A percentile compares a stretch with the other conserved stretches of the same genome.
Conservation (phyloP, 2,888 invertebrate genomes). For the Hydrotaea cyrtoneurina region DNA sequence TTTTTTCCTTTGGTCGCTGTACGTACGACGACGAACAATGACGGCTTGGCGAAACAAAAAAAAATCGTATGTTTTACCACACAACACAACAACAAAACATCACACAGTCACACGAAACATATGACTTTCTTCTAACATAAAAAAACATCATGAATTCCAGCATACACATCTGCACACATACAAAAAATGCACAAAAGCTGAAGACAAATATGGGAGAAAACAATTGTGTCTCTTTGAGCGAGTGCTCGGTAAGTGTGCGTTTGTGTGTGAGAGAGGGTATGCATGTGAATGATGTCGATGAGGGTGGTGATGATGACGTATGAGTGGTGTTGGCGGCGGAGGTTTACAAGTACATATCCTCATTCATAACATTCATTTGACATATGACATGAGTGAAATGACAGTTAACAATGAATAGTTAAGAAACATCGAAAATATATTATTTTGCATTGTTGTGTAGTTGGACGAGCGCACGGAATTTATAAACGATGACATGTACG, state of each 20-base stretch:
- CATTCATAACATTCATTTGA: conserved; percentile 59
- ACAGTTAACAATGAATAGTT: conserved; percentile 45
- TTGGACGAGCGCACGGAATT: too few relatives aligned
- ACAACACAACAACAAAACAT: neutral
- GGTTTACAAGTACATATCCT: neutral
- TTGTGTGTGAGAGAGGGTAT: neutral
- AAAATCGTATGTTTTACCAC: conserved; percentile 23
- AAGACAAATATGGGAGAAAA: conserved; percentile 15
- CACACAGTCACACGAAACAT: neutral
- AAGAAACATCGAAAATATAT: conserved; percentile 18
- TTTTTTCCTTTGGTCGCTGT: conserved; percentile 20
- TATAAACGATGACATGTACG: too few relatives aligned
- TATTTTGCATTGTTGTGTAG: neutral
- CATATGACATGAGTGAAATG: conserved; percentile 56
- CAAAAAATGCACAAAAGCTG: conserved; percentile 4
- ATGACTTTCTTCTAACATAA: neutral
- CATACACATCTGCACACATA: neutral
- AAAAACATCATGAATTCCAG: conserved; percentile 3
- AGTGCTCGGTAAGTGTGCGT: neutral
- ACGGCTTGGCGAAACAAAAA: conserved; percentile 27
- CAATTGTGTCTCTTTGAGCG: neutral
- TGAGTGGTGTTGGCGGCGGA: neutral
- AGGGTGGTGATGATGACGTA: neutral
- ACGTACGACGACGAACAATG: conserved; percentile 58
- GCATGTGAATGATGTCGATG: conserved; percentile 11